Conservation (phyloP, 1,140 invertebrate species). For the Meloidogyne chitwoodi region DNA sequence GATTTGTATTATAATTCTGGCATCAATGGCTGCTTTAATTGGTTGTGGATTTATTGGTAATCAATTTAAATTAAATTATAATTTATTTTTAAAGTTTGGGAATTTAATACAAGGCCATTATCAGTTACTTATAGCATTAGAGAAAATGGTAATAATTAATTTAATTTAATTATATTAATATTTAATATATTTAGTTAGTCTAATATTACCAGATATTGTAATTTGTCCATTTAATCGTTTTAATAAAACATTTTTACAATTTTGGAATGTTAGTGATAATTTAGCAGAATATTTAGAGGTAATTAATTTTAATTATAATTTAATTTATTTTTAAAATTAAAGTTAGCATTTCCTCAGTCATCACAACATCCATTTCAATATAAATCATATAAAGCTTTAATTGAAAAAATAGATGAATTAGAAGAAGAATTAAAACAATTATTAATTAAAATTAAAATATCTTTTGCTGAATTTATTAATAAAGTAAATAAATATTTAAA, state of each 20-base stretch:
- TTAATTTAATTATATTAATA: neutral
- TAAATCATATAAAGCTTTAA: constrained; percentile 7
- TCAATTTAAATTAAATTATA: neutral
- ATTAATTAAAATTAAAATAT: constrained; percentile 14
- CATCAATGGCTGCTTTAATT: constrained; percentile 15
- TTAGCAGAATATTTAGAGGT: constrained; percentile 46
- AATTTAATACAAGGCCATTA: constrained; percentile 13
- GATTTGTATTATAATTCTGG: constrained; percentile 5
- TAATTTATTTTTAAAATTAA: neutral
- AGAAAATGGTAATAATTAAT: constrained; percentile 13
- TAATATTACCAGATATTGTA: constrained; percentile 44
- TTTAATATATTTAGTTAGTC: constrained; percentile 15
- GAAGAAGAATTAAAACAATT: constrained; percentile 33
- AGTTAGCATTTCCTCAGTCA: constrained; percentile 42
- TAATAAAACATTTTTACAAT: constrained; percentile 38
- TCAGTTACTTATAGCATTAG: constrained; percentile 16
- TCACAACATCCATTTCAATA: constrained; percentile 36
- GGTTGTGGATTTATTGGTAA: constrained; percentile 16
- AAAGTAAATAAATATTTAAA: neutral
- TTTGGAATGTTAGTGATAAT: constrained; percentile 35
- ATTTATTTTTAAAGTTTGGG: constrained; percentile 4
- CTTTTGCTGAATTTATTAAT: neutral
- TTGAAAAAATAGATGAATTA: constrained; percentile 19
- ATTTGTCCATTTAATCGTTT: constrained; percentile 54
- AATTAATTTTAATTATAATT: neutral